These are phyloP conservation scores for Dasypolia templi DNA, from an alignment of 2,888 invertebrate genomes.

Conservation along the genomic window DNA sequence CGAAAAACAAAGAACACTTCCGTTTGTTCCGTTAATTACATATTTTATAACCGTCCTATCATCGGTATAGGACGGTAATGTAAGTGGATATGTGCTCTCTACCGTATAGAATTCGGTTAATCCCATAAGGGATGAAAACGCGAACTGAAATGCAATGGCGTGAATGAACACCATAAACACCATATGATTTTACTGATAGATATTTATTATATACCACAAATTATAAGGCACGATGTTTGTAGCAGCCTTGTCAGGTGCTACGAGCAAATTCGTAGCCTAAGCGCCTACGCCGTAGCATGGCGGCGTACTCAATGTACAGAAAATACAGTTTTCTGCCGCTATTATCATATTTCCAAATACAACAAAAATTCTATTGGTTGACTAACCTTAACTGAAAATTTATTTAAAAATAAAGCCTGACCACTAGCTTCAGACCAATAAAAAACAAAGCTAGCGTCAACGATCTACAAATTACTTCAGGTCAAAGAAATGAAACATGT, in stretches of 20 bases:
- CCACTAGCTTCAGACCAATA: too few species aligned
- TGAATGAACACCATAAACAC: not conserved
- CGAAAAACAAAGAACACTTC: too few species aligned
- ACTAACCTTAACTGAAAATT: not conserved
- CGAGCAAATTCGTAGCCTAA: constrained; percentile 33
- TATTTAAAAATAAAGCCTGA: not conserved
- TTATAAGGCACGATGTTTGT: not conserved
- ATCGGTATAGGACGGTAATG: too few species aligned
- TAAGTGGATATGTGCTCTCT: too few species aligned
- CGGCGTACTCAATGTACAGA: not conserved
- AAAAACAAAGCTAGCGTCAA: not conserved
- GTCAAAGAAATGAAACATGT: constrained; percentile 12
- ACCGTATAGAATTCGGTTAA: not conserved
- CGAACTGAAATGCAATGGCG: not conserved
- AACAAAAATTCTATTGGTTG: not conserved
- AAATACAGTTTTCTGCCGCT: not conserved
- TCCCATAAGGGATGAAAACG: not conserved
- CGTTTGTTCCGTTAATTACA: too few species aligned
- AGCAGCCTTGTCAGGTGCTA: constrained; percentile 18
- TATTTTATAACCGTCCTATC: too few species aligned
- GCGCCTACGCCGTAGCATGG: constrained; percentile 42
- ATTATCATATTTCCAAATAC: not conserved
- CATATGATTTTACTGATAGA: not conserved
- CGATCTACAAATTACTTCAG: constrained; percentile 6
- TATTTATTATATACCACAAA: too few species aligned